Percentiles rank a stretch among this genome's conserved stretches.
phyloP scores from a whole-genome alignment of 2,797 vertebrate species.

The Chiloscyllium punctatum region DNA sequence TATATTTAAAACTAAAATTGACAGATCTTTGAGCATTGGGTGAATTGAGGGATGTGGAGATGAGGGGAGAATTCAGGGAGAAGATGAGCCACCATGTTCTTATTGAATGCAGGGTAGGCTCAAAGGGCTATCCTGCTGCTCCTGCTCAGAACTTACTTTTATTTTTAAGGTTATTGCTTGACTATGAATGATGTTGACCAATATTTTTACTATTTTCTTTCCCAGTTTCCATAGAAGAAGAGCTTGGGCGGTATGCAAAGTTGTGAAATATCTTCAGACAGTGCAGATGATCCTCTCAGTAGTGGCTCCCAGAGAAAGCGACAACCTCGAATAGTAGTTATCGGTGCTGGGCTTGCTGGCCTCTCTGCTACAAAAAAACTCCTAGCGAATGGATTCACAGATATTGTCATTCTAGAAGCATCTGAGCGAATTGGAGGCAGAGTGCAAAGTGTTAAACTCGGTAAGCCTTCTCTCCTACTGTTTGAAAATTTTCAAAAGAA shows the following conservation, averaged over 20 bases:
- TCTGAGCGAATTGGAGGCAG: slow-evolving; percentile 87
- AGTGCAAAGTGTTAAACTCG: slow-evolving; percentile 85
- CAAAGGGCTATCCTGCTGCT: not conserved
- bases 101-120: not conserved
- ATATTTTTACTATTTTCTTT: not conserved
- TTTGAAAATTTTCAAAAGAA: not conserved
- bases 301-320: slow-evolving; percentile 80
- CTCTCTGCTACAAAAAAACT: slow-evolving; percentile 85
- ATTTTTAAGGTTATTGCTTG: not conserved
- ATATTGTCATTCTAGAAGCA: slow-evolving; percentile 94
- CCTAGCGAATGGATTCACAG: slow-evolving; percentile 85
- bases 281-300: slow-evolving; percentile 99
- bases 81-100: not conserved
- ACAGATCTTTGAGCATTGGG: not conserved
- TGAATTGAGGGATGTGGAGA: not conserved
- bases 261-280: slow-evolving; percentile 99
- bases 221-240: slow-evolving; percentile 82
- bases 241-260: slow-evolving; percentile 99
- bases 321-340: slow-evolving; percentile 96
- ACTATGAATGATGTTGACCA: not conserved
- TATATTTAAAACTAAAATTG: not conserved
- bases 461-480: slow-evolving; percentile 56
- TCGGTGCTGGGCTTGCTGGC: slow-evolving; percentile 92
- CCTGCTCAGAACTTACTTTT: not conserved
- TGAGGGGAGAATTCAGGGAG: not conserved